Base-by-base conservation (phyloP, 2,888 invertebrate species). In the Callyntrura guangdongensis region DNA sequence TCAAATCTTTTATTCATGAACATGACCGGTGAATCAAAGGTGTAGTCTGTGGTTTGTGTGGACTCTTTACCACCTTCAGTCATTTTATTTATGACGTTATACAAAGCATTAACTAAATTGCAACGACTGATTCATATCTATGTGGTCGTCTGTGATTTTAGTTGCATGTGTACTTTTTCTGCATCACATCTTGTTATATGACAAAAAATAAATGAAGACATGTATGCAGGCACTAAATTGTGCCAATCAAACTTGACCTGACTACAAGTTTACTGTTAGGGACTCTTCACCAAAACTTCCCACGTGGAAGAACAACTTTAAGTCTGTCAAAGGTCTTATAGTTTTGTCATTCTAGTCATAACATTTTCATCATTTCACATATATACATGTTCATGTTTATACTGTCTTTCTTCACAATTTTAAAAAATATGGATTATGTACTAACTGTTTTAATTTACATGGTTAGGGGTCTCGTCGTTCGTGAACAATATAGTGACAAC, bases 401-500 rank as follows among this genome's bases (percentile, higher is more conserved):
- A 3, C 36, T 36, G 14, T 11, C 8, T 25, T 67, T 36, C 14
- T 14, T 36, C 20, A 69, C 27, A 69, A 36, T 25, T 47, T 49
- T 47, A 6, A 14, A 25, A 53, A 3, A 22, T 8, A 49, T 86
- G 64, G 6, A 36, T 36, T 36, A 36, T 17, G 12, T 45, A n/a
- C 72, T 74, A 69, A 59, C 56, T 25, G 17, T 53, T 11, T 1
- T 59, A 20, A 25, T 25, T 49, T 53, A 14, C 14, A 20, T 53
- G 56, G n/a, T 17, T 11, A 82, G 82, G 89, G 64, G 14, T 8
- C 11, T 89, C n/a, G 77, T 47, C 56, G 36, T 45, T 17, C 86
- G 81, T 17, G 82, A 86, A 5, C 82, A 45, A 53, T 85, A 64
- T 20, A 17, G 20, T 12, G 86, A 83, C 12, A 69, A 69, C 53